phyloP scores from a whole-genome alignment of 2,888 invertebrate species.

The Chymomyza procnemis region DNA sequence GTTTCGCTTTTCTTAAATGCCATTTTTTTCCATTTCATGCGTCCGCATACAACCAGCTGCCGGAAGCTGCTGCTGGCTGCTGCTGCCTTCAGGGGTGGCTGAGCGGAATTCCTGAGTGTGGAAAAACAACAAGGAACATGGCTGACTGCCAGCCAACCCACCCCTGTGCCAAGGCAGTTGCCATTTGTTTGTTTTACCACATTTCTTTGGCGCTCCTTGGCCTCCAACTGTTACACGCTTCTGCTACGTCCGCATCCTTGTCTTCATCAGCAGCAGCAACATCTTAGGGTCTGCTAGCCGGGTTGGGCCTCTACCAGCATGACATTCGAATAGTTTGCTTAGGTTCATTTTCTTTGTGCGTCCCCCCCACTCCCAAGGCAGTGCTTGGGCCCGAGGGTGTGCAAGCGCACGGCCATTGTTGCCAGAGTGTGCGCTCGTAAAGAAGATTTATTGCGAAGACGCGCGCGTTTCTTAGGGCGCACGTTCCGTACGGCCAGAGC shows the following conservation, averaged over 20 bases:
- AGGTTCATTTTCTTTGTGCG: conserved; percentile 73
- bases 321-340: conserved; percentile 76
- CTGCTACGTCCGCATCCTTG: conserved; percentile 33
- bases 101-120: conserved; percentile 64
- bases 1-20: conserved; percentile 72
- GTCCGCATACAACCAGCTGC: conserved; percentile 62
- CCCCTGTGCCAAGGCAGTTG: conserved; percentile 46
- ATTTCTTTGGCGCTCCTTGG: conserved; percentile 49
- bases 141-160: conserved; percentile 53
- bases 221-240: conserved; percentile 50
- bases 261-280: conserved; percentile 24
- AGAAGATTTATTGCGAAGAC: conserved; percentile 78
- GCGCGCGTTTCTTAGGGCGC: conserved; percentile 75
- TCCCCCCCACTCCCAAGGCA: conserved; percentile 3
- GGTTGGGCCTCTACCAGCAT: conserved; percentile 46
- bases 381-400: conserved; percentile 9
- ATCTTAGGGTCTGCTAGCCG: conserved; percentile 50
- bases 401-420: conserved; percentile 68
- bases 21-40: conserved; percentile 67
- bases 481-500: conserved; percentile 57
- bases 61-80: conserved; percentile 41
- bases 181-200: conserved; percentile 67
- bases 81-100: conserved; percentile 58
- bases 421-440: conserved; percentile 78
- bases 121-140: conserved; percentile 48